Conservation (phyloP, 2,888 invertebrate genomes). For the Habrosyne pyritoides region DNA sequence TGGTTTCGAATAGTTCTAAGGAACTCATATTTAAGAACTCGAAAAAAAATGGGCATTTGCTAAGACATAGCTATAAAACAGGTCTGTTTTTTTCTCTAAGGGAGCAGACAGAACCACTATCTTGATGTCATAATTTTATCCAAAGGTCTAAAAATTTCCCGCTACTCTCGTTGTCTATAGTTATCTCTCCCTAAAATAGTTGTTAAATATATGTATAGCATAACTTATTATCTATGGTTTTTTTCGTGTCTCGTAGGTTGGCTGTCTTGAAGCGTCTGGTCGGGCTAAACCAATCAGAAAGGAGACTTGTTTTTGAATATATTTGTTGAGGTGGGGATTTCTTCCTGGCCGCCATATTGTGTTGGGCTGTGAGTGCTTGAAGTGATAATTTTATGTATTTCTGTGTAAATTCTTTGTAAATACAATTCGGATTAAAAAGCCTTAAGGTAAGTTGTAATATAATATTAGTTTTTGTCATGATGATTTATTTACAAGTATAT, state of each 20-base stretch:
- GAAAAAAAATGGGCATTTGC: too few species aligned
- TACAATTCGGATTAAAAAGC: conserved; percentile 72
- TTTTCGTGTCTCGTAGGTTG: conserved; percentile 41
- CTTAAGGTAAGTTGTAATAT: conserved; percentile 65
- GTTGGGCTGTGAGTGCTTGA: conserved; percentile 78
- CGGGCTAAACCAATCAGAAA: conserved; percentile 62
- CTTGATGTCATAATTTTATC: too few species aligned
- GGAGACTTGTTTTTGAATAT: conserved; percentile 68
- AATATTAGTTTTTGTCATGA: conserved; percentile 72
- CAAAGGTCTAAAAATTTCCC: too few species aligned
- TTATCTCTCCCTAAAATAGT: too few species aligned
- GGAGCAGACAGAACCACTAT: too few species aligned
- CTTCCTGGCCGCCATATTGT: conserved; percentile 80
- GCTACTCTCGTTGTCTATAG: too few species aligned
- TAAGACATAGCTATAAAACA: too few species aligned
- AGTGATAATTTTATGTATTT: conserved; percentile 68
- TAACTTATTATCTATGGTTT: conserved; percentile 29
- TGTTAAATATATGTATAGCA: conserved; percentile 9
- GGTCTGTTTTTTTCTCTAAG: too few species aligned
- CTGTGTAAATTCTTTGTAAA: conserved; percentile 74
- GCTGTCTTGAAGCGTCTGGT: conserved; percentile 70
- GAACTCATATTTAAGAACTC: too few species aligned
- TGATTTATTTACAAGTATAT: conserved; percentile 17
- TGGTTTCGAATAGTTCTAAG: too few species aligned
- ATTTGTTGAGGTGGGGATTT: conserved; percentile 78